A percentile compares a stretch with the other conserved stretches of the same genome.
phyloP scores from a whole-genome alignment of 2,888 invertebrate species.

The Anodontia alba region DNA sequence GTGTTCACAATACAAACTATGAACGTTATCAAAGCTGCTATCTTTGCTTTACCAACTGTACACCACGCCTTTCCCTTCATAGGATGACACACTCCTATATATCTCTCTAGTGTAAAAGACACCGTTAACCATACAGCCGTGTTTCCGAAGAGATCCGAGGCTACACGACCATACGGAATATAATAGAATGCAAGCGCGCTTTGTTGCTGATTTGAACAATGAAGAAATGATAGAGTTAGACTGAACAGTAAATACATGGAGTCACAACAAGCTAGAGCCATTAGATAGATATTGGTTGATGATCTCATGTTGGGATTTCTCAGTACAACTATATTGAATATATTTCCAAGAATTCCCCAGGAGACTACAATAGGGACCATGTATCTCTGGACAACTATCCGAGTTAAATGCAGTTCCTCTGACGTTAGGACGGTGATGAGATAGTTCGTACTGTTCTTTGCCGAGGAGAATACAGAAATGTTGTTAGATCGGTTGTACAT shows the following conservation, averaged over 20 bases:
- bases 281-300: slow-evolving; percentile 87
- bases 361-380: slow-evolving; percentile 78
- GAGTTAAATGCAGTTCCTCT: slow-evolving; percentile 53
- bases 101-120: slow-evolving; percentile 91
- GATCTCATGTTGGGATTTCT: slow-evolving; percentile 81
- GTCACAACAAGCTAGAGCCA: slow-evolving; percentile 90
- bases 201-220: slow-evolving; percentile 87
- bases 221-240: slow-evolving; percentile 88
- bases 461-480: not conserved
- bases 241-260: slow-evolving; percentile 89
- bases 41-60: slow-evolving; percentile 89
- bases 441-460: slow-evolving; percentile 2
- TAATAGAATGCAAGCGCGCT: slow-evolving; percentile 87
- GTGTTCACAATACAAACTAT: slow-evolving; percentile 88
- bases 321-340: slow-evolving; percentile 81
- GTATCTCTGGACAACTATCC: slow-evolving; percentile 76
- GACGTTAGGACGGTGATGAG: slow-evolving; percentile 30
- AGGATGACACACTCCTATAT: slow-evolving; percentile 91
- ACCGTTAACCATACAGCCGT: slow-evolving; percentile 91
- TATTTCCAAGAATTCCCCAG: slow-evolving; percentile 81
- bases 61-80: slow-evolving; percentile 88
- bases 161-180: slow-evolving; percentile 86
- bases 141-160: slow-evolving; percentile 89
- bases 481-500: not conserved
- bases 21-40: slow-evolving; percentile 88